phyloP scores from a whole-genome alignment of 23 tunicate genomes.

The Oikopleura albicans region DNA sequence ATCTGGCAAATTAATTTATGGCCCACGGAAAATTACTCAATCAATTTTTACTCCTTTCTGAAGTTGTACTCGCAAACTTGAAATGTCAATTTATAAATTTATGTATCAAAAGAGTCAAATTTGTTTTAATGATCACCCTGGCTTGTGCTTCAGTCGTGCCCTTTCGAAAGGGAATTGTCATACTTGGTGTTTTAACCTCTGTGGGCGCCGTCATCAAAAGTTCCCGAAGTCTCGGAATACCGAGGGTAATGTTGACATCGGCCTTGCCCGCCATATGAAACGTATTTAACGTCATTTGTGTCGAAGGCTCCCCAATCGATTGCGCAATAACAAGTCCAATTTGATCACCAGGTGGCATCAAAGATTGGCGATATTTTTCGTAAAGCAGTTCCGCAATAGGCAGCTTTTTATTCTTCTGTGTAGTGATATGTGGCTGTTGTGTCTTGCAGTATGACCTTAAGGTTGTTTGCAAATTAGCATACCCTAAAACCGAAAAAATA shows the following conservation, averaged over 20 bases:
- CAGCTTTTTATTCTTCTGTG: neutral
- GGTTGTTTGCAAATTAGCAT: neutral
- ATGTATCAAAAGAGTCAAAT: too few species aligned
- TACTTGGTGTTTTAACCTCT: constrained; percentile 52
- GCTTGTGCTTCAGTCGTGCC: constrained; percentile 25
- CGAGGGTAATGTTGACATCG: constrained; percentile 87
- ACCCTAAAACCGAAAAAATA: constrained; percentile 26
- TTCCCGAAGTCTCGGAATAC: constrained; percentile 85
- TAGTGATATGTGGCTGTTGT: neutral
- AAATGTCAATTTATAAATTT: too few species aligned
- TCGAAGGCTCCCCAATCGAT: constrained; percentile 59
- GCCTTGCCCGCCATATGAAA: constrained; percentile 95
- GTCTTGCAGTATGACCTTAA: neutral
- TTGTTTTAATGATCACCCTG: constrained; percentile 27
- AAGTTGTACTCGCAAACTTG: too few species aligned
- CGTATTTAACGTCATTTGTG: constrained; percentile 74
- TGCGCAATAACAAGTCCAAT: constrained; percentile 51
- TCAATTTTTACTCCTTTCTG: too few species aligned
- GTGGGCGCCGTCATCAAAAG: constrained; percentile 47
- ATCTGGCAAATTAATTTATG: too few species aligned
- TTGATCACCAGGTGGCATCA: constrained; percentile 66
- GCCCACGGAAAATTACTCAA: too few species aligned
- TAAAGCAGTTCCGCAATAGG: constrained; percentile 19
- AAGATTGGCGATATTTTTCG: constrained; percentile 37
- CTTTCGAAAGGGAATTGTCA: constrained; percentile 43